Conservation (phyloP, 2,113 vertebrate species). For the Trogon surrucura region DNA sequence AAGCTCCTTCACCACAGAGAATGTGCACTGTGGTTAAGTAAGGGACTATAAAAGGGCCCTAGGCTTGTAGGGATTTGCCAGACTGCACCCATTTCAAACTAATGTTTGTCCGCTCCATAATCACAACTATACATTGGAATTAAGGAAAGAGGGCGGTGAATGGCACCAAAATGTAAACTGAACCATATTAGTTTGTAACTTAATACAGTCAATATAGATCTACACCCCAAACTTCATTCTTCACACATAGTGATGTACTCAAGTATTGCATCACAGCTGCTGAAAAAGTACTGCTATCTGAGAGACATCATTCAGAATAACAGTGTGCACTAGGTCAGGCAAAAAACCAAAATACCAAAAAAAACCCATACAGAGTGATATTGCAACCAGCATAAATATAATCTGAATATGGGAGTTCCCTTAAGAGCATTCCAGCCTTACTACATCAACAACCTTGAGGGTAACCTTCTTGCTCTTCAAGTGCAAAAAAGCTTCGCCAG, state of each 20-base stretch:
- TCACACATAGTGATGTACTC: background rate
- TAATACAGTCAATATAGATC: background rate
- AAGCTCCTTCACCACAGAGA: background rate
- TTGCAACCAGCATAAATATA: background rate
- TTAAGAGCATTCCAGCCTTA: background rate
- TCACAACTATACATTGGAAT: background rate
- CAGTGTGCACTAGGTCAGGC: background rate
- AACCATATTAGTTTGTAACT: background rate
- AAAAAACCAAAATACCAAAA: background rate
- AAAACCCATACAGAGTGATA: background rate
- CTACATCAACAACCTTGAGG: background rate
- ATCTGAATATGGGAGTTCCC: background rate
- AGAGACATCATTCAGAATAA: background rate
- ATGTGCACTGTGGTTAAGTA: background rate
- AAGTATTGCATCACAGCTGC: background rate
- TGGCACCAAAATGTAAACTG: background rate
- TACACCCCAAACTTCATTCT: background rate
- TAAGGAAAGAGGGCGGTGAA: background rate
- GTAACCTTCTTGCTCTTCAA: background rate
- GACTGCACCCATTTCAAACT: background rate
- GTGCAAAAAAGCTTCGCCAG: background rate
- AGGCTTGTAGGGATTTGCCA: background rate
- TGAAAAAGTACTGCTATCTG: background rate
- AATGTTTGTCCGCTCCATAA: background rate
- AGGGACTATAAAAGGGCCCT: background rate